A percentile compares a stretch with the other conserved stretches of the same genome.
Conservation (phyloP, 1,140 invertebrate species). For the Trigoniulus corallinus region DNA sequence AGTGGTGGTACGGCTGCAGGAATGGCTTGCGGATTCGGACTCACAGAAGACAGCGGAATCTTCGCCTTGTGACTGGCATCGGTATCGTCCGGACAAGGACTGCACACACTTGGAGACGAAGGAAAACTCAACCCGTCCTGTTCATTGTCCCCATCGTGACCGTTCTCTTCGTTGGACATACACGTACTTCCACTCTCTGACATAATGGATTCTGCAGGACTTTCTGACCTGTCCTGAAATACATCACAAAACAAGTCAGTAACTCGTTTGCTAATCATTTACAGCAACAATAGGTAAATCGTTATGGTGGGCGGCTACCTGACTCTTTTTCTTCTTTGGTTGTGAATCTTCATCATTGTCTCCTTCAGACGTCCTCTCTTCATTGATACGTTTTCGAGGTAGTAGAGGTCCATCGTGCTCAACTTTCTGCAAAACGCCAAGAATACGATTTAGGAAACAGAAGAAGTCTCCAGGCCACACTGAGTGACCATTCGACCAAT, state of each 20-base stretch:
- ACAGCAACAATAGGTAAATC: too few relatives aligned
- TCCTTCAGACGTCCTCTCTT: background rate
- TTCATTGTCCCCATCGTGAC: conserved; percentile 22
- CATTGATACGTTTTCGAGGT: background rate
- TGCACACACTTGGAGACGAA: conserved; percentile 5
- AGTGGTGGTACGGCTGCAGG: conserved; percentile 6
- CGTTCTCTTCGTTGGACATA: conserved; percentile 23
- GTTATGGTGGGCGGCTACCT: too few relatives aligned
- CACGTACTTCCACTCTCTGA: conserved; percentile 27
- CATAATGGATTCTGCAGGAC: conserved; percentile 20
- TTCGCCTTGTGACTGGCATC: background rate
- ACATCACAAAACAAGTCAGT: background rate
- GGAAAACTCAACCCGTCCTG: conserved; percentile 8
- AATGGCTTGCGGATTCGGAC: background rate
- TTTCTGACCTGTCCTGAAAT: conserved; percentile 33
- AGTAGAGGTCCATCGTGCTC: background rate
- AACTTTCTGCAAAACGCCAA: background rate
- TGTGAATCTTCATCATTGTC: background rate
- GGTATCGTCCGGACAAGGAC: conserved; percentile 4
- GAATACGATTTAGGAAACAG: too few relatives aligned
- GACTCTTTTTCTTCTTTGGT: background rate
- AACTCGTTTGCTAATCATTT: too few relatives aligned
- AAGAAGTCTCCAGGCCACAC: background rate
- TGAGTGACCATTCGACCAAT: background rate
- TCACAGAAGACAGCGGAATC: too few relatives aligned